Evolutionary conservation across 2,113 vertebrate species (phyloP).

Genomic region (Elephantulus edwardii): DNA sequence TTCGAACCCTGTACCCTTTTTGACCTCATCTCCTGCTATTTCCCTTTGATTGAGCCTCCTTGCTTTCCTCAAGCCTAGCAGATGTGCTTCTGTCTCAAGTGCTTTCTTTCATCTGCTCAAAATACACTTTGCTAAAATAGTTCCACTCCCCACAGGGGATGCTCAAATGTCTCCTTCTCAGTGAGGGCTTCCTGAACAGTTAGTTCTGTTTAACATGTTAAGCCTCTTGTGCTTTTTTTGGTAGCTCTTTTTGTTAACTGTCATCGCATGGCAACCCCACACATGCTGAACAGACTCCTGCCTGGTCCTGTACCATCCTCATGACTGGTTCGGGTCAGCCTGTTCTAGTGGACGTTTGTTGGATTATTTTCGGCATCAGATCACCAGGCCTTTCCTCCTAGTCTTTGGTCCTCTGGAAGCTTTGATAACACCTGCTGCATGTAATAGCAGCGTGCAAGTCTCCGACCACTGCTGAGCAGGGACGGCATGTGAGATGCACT

Average conservation of each 20-base stretch:
- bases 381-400: neutral
- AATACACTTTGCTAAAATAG: no score
- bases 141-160: neutral
- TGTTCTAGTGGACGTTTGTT: neutral
- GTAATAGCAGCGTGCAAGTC: neutral
- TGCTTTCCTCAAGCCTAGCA: neutral
- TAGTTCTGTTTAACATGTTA: neutral
- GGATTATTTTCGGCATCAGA: neutral
- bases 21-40: neutral
- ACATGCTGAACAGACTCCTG: no score
- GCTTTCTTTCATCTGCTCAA: neutral
- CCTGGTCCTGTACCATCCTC: neutral
- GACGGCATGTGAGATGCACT: neutral
- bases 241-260: neutral
- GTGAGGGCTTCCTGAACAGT: neutral
- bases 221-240: accelerated
- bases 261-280: neutral
- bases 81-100: neutral
- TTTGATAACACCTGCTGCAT: neutral
- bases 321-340: neutral
- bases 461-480: neutral
- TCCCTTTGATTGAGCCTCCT: no score
- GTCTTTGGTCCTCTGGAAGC: neutral
- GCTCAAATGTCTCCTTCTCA: neutral
- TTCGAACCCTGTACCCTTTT: neutral